Conservation (phyloP, 1,140 invertebrate genomes). For the Tribolium castaneum region DNA sequence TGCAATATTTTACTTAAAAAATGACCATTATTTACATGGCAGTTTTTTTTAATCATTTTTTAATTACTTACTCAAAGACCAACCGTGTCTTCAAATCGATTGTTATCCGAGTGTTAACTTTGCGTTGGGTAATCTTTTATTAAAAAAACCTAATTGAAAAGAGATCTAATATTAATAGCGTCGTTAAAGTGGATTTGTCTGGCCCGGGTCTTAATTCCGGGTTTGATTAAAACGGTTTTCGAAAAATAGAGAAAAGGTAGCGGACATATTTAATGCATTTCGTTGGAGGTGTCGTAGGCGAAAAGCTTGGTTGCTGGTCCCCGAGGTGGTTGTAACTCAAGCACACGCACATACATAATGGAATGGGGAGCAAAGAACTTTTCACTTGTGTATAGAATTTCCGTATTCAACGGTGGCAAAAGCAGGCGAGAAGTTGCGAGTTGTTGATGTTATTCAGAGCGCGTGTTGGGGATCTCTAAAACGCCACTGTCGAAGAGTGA, state of each 20-base stretch:
- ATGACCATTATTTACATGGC: no score
- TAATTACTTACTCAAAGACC: no score
- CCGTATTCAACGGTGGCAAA: slow-evolving; percentile 53
- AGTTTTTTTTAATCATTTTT: no score
- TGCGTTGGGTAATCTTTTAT: no score
- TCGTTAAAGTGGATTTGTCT: background rate
- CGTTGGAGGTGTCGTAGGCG: slow-evolving; percentile 4
- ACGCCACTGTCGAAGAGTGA: slow-evolving; percentile 42
- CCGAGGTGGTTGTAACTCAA: slow-evolving; percentile 36
- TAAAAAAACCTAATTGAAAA: no score
- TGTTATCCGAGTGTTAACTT: no score
- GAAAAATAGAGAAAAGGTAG: slow-evolving; percentile 15
- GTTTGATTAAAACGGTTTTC: background rate
- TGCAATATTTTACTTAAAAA: no score
- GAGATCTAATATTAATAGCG: background rate
- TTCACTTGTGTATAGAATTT: slow-evolving; percentile 55
- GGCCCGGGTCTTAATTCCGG: background rate
- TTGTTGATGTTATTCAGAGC: slow-evolving; percentile 52
- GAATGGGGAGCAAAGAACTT: slow-evolving; percentile 49
- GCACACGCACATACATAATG: slow-evolving; percentile 53
- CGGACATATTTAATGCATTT: slow-evolving; percentile 46
- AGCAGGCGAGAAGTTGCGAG: slow-evolving; percentile 51
- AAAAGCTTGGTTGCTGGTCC: background rate
- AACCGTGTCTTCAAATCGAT: no score
- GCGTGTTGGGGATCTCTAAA: slow-evolving; percentile 48